These are phyloP conservation scores for Thunnus thynnus DNA, from an alignment of 2,113 vertebrate genomes.

Conservation along the genomic window DNA sequence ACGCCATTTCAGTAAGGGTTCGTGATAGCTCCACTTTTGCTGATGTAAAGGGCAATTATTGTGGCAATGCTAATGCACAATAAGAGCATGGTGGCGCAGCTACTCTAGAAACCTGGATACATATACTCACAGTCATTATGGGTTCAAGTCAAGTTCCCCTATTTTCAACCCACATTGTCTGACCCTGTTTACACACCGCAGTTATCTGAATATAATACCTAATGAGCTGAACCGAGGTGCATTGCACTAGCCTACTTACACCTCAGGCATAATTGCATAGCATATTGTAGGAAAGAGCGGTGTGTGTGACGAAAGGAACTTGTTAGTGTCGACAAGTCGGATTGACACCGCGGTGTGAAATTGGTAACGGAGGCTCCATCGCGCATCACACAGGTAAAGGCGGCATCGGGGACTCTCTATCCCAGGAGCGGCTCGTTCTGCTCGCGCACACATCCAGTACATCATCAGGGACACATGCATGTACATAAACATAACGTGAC, in stretches of 20 bases:
- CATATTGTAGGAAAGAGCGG: constrained; percentile 16
- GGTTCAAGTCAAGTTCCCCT: constrained; percentile 41
- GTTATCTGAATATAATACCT: constrained; percentile 32
- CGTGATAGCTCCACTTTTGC: constrained; percentile 33
- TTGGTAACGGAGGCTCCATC: neutral
- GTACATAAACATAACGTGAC: constrained; percentile 6
- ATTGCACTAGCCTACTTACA: constrained; percentile 23
- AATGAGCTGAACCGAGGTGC: constrained; percentile 55
- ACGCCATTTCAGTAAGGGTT: constrained; percentile 21
- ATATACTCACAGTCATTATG: constrained; percentile 18
- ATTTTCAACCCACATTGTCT: constrained; percentile 49
- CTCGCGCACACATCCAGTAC: neutral
- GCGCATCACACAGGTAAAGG: constrained; percentile 6
- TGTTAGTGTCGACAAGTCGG: constrained; percentile 37
- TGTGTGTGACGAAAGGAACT: constrained; percentile 3
- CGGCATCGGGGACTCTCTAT: neutral
- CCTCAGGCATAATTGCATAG: constrained; percentile 19
- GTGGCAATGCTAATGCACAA: constrained; percentile 37
- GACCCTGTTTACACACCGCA: constrained; percentile 52
- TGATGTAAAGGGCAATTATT: constrained; percentile 43
- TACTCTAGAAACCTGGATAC: constrained; percentile 32
- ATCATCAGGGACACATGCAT: constrained; percentile 21
- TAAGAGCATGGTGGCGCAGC: constrained; percentile 18
- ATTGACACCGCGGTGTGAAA: constrained; percentile 25
- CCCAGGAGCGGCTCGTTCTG: neutral